A percentile compares a stretch with the other conserved stretches of the same genome.
These are phyloP conservation scores for Chloroceryle amazona DNA, from an alignment of 2,797 vertebrate species.

Conservation along the genomic window DNA sequence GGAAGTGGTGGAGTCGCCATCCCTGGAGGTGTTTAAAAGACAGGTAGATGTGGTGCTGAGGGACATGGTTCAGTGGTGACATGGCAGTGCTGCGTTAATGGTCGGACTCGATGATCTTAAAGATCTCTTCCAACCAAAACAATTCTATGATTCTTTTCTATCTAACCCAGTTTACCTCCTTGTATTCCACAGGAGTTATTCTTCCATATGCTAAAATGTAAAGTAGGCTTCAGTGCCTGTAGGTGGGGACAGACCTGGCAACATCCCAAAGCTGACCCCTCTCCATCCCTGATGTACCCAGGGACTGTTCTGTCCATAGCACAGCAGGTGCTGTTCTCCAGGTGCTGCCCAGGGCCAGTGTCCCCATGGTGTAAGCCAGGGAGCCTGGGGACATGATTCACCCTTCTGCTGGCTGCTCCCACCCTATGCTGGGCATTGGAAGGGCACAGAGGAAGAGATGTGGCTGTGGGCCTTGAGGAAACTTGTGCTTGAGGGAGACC, in stretches of 20 bases:
- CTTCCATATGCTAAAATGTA: neutral
- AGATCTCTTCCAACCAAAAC: too few species aligned
- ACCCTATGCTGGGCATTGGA: too few species aligned
- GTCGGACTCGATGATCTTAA: too few species aligned
- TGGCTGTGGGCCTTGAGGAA: accelerated
- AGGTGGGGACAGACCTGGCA: neutral
- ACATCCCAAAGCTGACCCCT: neutral
- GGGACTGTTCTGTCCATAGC: neutral
- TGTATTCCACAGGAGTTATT: neutral
- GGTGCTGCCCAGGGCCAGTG: accelerated
- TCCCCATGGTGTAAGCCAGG: accelerated
- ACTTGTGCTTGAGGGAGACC: neutral
- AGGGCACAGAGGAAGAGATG: neutral
- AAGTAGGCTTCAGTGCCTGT: neutral
- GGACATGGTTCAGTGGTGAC: too few species aligned
- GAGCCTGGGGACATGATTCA: neutral
- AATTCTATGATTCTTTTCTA: too few species aligned
- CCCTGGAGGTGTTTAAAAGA: too few species aligned
- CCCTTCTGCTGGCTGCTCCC: accelerated
- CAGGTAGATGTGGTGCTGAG: too few species aligned
- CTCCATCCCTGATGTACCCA: neutral
- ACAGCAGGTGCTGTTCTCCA: neutral
- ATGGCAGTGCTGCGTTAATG: too few species aligned
- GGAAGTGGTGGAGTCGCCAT: too few species aligned
- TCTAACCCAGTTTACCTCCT: neutral